Evolutionary conservation across 2,113 vertebrate species (phyloP).

Genomic region (Amazona guildingii): DNA sequence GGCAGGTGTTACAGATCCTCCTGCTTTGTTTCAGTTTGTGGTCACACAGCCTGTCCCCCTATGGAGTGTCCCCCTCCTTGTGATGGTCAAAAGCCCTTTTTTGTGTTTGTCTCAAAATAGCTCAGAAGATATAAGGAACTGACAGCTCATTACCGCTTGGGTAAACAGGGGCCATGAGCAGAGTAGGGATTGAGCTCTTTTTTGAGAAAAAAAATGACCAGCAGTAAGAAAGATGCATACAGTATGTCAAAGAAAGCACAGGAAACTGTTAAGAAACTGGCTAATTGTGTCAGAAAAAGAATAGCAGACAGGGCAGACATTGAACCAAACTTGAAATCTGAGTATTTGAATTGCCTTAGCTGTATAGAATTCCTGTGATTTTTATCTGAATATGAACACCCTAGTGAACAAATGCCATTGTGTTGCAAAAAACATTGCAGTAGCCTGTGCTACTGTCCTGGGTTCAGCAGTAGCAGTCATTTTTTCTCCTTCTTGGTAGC

Average conservation of each 20-base stretch:
- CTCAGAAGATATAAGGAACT: background rate
- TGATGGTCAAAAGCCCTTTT: background rate
- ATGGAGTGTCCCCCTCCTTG: fast-evolving
- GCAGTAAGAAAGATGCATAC: background rate
- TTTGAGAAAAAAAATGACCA: background rate
- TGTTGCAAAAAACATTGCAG: background rate
- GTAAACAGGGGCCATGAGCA: background rate
- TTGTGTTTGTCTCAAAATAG: background rate
- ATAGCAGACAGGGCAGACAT: background rate
- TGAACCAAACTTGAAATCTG: background rate
- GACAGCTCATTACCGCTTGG: background rate
- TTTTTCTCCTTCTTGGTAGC: no score
- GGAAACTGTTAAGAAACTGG: background rate
- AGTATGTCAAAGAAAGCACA: background rate
- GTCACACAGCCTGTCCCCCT: background rate
- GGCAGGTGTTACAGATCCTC: background rate
- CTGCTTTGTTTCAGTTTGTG: background rate
- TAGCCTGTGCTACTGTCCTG: background rate
- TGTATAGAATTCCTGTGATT: background rate
- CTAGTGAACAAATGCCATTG: background rate
- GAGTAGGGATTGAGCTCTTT: background rate
- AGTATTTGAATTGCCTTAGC: background rate
- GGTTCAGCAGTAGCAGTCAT: no score
- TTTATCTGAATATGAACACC: background rate
- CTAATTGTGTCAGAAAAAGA: background rate